Conservation (phyloP, 2,113 vertebrate genomes). For the Elgaria multicarinata region DNA sequence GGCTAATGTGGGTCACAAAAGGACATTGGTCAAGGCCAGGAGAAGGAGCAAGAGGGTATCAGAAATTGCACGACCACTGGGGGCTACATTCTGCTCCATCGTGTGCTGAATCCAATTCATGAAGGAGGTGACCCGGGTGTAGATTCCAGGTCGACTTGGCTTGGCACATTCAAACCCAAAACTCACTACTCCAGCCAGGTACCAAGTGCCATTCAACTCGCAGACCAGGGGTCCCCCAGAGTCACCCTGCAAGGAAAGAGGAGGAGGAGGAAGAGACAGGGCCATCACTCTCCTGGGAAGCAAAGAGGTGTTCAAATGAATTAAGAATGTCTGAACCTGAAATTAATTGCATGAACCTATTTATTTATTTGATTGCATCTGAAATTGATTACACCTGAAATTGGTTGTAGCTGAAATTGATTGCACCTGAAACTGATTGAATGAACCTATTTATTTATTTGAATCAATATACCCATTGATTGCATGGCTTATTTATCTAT, state of each 20-base stretch:
- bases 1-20: background rate
- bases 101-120: constrained; percentile 79
- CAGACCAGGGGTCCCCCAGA: constrained; percentile 52
- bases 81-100: background rate
- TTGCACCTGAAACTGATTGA: no score
- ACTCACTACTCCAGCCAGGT: constrained; percentile 37
- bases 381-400: no score
- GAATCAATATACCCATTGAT: no score
- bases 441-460: no score
- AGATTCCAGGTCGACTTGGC: constrained; percentile 26
- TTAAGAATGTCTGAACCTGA: no score
- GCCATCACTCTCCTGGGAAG: no score
- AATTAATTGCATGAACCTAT: no score
- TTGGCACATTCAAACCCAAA: constrained; percentile 28
- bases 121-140: constrained; percentile 73
- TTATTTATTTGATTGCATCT: no score
- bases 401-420: no score
- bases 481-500: no score
- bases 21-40: background rate
- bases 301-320: no score
- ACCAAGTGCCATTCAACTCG: constrained; percentile 30
- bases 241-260: constrained; percentile 44
- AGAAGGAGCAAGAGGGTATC: background rate
- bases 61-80: background rate
- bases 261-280: background rate